phyloP scores from a whole-genome alignment of 2,113 vertebrate genomes.

The Excalfactoria chinensis region DNA sequence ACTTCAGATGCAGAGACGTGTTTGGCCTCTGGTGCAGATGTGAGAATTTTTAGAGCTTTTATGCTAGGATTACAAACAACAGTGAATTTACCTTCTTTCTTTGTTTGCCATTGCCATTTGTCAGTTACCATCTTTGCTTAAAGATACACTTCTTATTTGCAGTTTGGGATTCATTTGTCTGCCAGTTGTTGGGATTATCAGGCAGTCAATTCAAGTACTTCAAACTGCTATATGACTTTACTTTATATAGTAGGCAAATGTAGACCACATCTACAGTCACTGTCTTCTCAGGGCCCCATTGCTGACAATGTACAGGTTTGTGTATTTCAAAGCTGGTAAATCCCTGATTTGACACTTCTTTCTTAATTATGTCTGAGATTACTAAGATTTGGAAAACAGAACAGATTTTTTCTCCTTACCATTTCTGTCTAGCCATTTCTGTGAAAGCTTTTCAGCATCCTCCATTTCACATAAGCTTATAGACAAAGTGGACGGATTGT shows the following conservation, averaged over 20 bases:
- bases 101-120: neutral
- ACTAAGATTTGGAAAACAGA: neutral
- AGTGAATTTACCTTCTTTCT: neutral
- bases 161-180: neutral
- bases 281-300: neutral
- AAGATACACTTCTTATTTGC: neutral
- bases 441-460: too few species aligned
- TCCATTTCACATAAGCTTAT: too few species aligned
- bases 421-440: too few species aligned
- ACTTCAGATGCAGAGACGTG: neutral
- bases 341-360: neutral
- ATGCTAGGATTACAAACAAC: neutral
- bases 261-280: neutral
- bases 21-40: neutral
- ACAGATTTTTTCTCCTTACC: neutral
- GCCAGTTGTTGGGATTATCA: neutral
- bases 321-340: neutral
- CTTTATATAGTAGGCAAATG: neutral
- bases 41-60: neutral
- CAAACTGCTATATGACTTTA: neutral
- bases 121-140: neutral
- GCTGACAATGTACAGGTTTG: neutral
- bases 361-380: neutral
- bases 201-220: neutral
- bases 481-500: too few species aligned